phyloP scores from a whole-genome alignment of 1,140 invertebrate species.

The Spodoptera litura region DNA sequence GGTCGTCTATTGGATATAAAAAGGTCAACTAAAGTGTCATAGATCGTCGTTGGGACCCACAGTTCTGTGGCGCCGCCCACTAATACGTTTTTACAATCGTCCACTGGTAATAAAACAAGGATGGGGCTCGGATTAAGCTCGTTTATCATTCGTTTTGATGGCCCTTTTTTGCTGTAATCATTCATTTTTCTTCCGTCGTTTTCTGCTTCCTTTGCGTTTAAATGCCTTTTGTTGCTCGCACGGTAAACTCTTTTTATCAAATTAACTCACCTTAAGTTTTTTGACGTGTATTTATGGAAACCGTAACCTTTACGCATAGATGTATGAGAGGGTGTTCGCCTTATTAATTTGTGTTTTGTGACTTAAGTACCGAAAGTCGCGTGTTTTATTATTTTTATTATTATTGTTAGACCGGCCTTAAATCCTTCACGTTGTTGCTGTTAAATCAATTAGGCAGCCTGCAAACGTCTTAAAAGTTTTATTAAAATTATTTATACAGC shows the following conservation, averaged over 20 bases:
- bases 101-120: constrained; percentile 83
- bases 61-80: constrained; percentile 61
- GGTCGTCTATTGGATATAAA: constrained; percentile 67
- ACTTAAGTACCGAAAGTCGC: constrained; percentile 51
- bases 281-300: constrained; percentile 34
- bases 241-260: constrained; percentile 75
- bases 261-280: constrained; percentile 64
- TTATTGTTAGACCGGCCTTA: constrained; percentile 40
- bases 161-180: constrained; percentile 84
- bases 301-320: constrained; percentile 33
- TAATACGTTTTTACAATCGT: constrained; percentile 85
- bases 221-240: constrained; percentile 70
- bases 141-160: constrained; percentile 85
- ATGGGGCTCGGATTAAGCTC: constrained; percentile 82
- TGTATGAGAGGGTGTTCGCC: constrained; percentile 5
- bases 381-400: too few species aligned
- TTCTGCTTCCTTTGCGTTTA: constrained; percentile 80
- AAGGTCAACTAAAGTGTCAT: constrained; percentile 73
- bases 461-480: constrained; percentile 50
- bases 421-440: constrained; percentile 48
- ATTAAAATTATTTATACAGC: constrained; percentile 39
- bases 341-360: constrained; percentile 40
- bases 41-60: constrained; percentile 58
- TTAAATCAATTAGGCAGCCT: constrained; percentile 55
- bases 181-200: constrained; percentile 85